These are phyloP conservation scores for Opisthograptis luteolata DNA, from an alignment of 2,888 invertebrate species.

Conservation along the genomic window DNA sequence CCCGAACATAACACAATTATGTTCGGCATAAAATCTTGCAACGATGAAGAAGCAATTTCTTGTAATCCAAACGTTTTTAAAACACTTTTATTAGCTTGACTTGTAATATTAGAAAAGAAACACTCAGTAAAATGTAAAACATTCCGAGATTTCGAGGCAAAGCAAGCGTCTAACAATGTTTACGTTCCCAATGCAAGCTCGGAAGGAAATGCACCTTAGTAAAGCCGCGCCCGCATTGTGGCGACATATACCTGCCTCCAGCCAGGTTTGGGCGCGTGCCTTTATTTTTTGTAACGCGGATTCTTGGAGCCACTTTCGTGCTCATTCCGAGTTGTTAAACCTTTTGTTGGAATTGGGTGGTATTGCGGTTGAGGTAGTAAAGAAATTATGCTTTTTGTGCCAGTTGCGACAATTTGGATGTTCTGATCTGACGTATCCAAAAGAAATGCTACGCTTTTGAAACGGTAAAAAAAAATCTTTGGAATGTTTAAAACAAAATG, in stretches of 20 bases:
- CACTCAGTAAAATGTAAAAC: constrained; percentile 21
- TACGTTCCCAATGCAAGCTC: constrained; percentile 30
- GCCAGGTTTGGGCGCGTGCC: constrained; percentile 41
- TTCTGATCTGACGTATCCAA: neutral
- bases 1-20: too few relatives aligned
- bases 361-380: constrained; percentile 33
- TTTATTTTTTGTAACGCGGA: constrained; percentile 42
- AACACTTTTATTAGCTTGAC: too few relatives aligned
- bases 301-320: constrained; percentile 34
- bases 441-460: neutral
- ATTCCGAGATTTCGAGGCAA: constrained; percentile 25
- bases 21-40: too few relatives aligned
- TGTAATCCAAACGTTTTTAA: neutral
- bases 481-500: neutral
- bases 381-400: constrained; percentile 5
- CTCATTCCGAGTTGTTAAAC: constrained; percentile 56
- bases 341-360: constrained; percentile 49
- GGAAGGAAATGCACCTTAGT: constrained; percentile 26
- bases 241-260: constrained; percentile 31
- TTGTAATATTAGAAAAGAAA: constrained; percentile 1
- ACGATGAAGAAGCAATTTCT: neutral
- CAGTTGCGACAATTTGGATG: neutral
- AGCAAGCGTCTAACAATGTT: constrained; percentile 35
- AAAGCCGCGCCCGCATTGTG: constrained; percentile 29
- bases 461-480: neutral